These are phyloP conservation scores for Drosophila tripunctata DNA, from an alignment of 2,888 invertebrate species.

Conservation along the genomic window DNA sequence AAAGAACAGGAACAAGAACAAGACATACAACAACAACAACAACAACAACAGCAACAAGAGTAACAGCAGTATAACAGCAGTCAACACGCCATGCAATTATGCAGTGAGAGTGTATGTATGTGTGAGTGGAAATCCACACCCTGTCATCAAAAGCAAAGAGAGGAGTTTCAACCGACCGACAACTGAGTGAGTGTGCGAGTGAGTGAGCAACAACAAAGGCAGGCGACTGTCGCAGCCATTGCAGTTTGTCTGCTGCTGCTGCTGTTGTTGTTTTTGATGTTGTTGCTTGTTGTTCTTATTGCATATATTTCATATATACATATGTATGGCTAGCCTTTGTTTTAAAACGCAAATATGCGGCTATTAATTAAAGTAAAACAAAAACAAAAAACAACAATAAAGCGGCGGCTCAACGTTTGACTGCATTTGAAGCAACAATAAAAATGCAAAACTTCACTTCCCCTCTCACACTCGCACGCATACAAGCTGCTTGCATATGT, in stretches of 20 bases:
- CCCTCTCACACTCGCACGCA: slow-evolving; percentile 24
- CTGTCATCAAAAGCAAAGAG: slow-evolving; percentile 51
- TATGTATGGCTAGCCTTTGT: slow-evolving; percentile 52
- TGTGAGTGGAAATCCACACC: slow-evolving; percentile 62
- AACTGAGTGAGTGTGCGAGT: slow-evolving; percentile 35
- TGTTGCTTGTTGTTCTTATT: slow-evolving; percentile 38
- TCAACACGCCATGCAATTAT: slow-evolving; percentile 71
- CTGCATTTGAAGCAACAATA: slow-evolving; percentile 51
- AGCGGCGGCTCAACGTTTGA: slow-evolving; percentile 50
- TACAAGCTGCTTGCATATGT: slow-evolving; percentile 1
- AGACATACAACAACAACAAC: slow-evolving; percentile 45
- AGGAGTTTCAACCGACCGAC: slow-evolving; percentile 38
- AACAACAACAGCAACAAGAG: slow-evolving; percentile 18
- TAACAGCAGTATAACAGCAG: slow-evolving; percentile 29
- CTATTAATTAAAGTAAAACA: slow-evolving; percentile 75
- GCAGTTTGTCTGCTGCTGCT: too few relatives aligned
- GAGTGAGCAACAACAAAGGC: slow-evolving; percentile 73
- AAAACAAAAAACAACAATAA: slow-evolving; percentile 31
- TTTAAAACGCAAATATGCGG: slow-evolving; percentile 77
- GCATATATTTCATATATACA: slow-evolving; percentile 25
- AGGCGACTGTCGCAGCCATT: slow-evolving; percentile 46
- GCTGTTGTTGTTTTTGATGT: too few relatives aligned
- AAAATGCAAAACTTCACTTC: slow-evolving; percentile 60
- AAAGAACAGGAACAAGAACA: slow-evolving; percentile 51
- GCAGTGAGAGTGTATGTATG: slow-evolving; percentile 48